Evolutionary conservation across 2,797 vertebrate genomes (phyloP), one percentile per base, ranked within the genome.

Genomic region (Emydoidea blandingii): DNA sequence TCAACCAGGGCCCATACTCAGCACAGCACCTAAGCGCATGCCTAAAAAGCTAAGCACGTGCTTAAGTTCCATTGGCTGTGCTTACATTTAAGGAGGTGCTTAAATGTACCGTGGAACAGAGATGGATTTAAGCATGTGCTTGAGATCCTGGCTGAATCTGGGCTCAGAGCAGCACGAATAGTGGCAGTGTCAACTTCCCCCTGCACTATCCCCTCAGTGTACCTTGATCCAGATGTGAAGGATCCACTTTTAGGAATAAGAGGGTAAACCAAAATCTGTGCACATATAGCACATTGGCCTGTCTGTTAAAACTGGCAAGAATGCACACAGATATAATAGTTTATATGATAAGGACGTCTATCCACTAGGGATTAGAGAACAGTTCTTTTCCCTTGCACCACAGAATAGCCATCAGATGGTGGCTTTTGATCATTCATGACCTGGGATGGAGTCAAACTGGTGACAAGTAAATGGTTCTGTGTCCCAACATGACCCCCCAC

Each of bases 91-190:
- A 31, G 85, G 31, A 53, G 0, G 23, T 37, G 44, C 79, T 88
- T 89, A 74, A 94, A 76, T 6, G 78, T 1, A 16, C 49, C 16
- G 23, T 44, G 52, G 25, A 54, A 23, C 0, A 78, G 34, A 65
- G 44, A 18, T 41, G 65, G 82, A 52, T 47, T 59, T 21, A 83
- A 68, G 49, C 2, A 1, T n/a, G 47, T 8, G 31, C 27, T 0
- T 0, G 56, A 81, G 16, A 11, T 19, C 53, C 16, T 86, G n/a
- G 11, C 47, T 86, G 83, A 81, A 76, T 1, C 7, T 41, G 65
- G 65, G 65, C 65, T 37, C 31, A 21, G 9, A 23, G 19, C 10
- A 41, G n/a, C 65, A 72, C 65, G 23, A 68, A 21, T 3, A 41
- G 19, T 23, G 65, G 41, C 65, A 72, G 65, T 12, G n/a, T 72